Evolutionary conservation across 1,140 invertebrate genomes (phyloP), one percentile per base, ranked within the genome.

Genomic region (Danaus melanippus): DNA sequence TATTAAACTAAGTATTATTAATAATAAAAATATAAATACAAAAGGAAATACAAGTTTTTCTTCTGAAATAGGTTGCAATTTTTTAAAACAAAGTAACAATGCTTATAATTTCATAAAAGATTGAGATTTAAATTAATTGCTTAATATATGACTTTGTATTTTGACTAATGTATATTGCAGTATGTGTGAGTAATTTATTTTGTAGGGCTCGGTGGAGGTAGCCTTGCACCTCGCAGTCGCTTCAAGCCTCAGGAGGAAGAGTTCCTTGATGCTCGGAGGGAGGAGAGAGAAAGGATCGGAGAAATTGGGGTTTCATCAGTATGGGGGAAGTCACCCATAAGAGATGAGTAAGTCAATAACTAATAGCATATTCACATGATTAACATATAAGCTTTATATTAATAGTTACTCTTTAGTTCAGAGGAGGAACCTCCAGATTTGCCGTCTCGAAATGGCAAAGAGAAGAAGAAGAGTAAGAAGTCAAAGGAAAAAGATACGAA

Each of bases 271-370:
- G 88, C 89, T 0, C 77, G 93, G 58, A 79, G 93, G 63, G 88
- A 91, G 67, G 90, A 94, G 58, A 82, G 94, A 47, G 94, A 95
- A 58, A 86, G 90, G 62, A 93, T 95, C 45, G 92, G 93, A 43
- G 86, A 91, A 51, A 80, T 90, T 54, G 92, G 93, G 9, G 89
- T 92, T 6, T 77, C 89, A 1, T 86, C 89, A 53, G 88, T 94
- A 41, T 95, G 93, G 93, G 91, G 90, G 43, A 91, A 92, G 76
- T 94, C 93, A 12, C 94, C 94, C 1, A 67, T 86, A 0, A 87
- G 88, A 67, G 85, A 89, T 65, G 88, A 92, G 91, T 92, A 85
- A 87, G 89, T 88, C 41, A 42, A 32, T 7, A 32, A 32, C 21
- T 32, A 32, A 2, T 45, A 46, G 48, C 17, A 12, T 53, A 12